A percentile compares a stretch with the other conserved stretches of the same genome.
These are phyloP conservation scores for Brachyhypopomus occidentalis DNA, from an alignment of 2,113 vertebrate species.

Conservation along the genomic window DNA sequence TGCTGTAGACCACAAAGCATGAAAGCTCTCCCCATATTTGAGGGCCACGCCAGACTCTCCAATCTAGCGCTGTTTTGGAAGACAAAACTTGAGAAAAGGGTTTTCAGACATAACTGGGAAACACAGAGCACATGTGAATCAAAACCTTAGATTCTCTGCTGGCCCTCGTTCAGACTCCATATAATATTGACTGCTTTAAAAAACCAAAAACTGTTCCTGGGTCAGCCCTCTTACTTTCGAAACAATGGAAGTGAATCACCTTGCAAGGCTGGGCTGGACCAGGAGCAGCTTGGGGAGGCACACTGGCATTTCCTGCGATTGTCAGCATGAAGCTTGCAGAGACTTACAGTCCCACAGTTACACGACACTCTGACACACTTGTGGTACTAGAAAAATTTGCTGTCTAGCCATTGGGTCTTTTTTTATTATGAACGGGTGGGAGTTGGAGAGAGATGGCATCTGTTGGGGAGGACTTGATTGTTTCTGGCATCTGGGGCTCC, in stretches of 20 bases:
- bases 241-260: background rate
- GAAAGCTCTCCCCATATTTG: background rate
- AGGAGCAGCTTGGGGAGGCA: constrained; percentile 18
- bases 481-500: constrained; percentile 6
- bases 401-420: no score
- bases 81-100: background rate
- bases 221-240: background rate
- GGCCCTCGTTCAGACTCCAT: no score
- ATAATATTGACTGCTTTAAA: background rate
- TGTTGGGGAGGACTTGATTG: background rate
- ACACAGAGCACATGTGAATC: no score
- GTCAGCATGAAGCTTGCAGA: constrained; percentile 1
- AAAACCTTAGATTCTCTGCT: background rate
- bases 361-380: no score
- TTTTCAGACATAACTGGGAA: no score
- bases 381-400: no score
- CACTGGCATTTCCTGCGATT: constrained; percentile 47
- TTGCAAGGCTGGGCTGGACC: background rate
- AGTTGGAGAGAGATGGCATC: no score
- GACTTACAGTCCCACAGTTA: no score
- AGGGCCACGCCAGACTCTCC: background rate
- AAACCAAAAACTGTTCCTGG: background rate
- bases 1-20: background rate
- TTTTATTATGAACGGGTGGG: no score
- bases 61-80: background rate